Base-by-base conservation (phyloP, 2,797 vertebrate genomes). In the Limnodromus scolopaceus region DNA sequence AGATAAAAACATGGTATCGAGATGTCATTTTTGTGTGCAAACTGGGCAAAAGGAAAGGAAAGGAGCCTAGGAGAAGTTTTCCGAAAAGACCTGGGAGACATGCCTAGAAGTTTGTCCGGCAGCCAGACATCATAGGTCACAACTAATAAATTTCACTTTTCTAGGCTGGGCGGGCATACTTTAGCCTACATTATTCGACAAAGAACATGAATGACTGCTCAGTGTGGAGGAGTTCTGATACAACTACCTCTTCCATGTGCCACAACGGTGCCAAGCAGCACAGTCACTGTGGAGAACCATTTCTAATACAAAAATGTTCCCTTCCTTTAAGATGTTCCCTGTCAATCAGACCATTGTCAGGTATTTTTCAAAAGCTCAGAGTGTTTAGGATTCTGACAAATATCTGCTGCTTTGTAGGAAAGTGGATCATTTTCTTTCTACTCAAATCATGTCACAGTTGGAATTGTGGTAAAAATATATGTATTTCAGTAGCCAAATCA, bases 141-240 rank as follows among this genome's bases (percentile, higher is more conserved):
- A 94, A 91, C 81, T 71, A 95, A 94, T 95, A 96, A 92, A 94
- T 94, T 85, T 85, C 81, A 85, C 38, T 86, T 92, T 93, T 60
- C 2, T 1, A 83, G 80, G 60, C 9, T 85, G 78, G 88, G 41
- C 68, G 78, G 88, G 41, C 68, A 75, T 85, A 77, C 49, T 75
- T 75, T 46, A 85, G n/a, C 64, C 78, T 78, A 6, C 41, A 81
- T 51, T 80, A 83, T 85, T 43, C 82, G 80, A 94, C 57, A 89
- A 68, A 87, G 68, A 89, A 34, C 27, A 61, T 65, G 53, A 94
- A 89, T 83, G 81, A 69, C 86, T 32, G 66, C 48, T 77, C 5
- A 4, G 70, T 0, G 0, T 14, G 74, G 17, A 82, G 32, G 34
- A 89, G 48, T 20, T 57, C 64, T 61, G 69, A 66, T 45, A 41